Base-by-base conservation (phyloP, 2,113 vertebrate genomes). In the Myotis brandtii region DNA sequence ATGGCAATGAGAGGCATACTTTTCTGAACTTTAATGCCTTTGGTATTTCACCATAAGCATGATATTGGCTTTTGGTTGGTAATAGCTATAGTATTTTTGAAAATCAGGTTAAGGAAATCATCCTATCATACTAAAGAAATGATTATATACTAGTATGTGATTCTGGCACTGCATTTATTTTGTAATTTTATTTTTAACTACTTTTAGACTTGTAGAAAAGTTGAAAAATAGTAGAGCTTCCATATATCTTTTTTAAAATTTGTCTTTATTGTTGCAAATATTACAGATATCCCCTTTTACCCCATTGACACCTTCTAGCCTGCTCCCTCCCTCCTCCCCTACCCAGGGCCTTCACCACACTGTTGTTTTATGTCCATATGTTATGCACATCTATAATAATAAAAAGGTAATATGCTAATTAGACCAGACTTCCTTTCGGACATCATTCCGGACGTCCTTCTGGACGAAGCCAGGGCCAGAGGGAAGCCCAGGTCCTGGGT, bases 41-140 rank as follows among this genome's bases (percentile, higher is more conserved):
- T 86, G 21, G 1, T 85, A 34, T 89, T 83, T 88, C 70, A 52
- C 4, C 4, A 9, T 69, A 91, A 84, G 8, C 62, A 80, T 59
- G 1, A 81, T 13, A 95, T 32, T 80, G 6, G 17, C 17, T 25
- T 93, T 90, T 52, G 54, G 21, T 95, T 66, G 81, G 66, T 81
- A 34, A 59, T 59, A 62, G 12, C n/a, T 72, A 23, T 25, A 50
- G 5, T 21, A 56, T 23, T 93, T 91, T 81, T 5, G 43, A 76
- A 96, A 95, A 56, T 85, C 32, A 67, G 7, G 2, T 91, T 77
- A 82, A 89, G 59, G 9, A 89, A 70, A 43, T 95, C 21, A 56
- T 80, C 30, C 9, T 81, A 86, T 89, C 37, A 86, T 66, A n/a
- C 3, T 91, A 20, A 82, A 34, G 25, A 89, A 84, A 88, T 84